phyloP scores from a whole-genome alignment of 2,888 invertebrate species.

The Hesperia comma region DNA sequence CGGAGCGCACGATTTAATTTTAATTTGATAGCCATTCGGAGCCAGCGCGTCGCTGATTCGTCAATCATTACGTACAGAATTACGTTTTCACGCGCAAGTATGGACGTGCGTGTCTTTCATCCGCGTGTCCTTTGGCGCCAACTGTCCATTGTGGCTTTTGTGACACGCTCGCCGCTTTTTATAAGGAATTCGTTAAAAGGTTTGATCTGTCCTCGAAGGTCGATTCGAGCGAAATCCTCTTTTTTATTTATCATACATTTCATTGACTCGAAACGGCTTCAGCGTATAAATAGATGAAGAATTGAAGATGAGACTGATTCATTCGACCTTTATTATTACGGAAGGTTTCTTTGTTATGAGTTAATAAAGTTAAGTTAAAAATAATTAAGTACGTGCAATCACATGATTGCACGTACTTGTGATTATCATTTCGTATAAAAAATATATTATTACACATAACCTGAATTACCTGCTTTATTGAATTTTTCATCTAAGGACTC shows the following conservation, averaged over 20 bases:
- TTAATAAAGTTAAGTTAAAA: no score
- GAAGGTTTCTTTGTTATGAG: neutral
- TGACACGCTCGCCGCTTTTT: constrained; percentile 4
- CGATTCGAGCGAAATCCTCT: neutral
- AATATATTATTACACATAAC: no score
- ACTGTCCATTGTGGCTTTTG: constrained; percentile 19
- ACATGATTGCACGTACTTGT: no score
- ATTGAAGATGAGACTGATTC: neutral
- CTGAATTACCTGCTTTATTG: no score
- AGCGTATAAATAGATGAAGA: constrained; percentile 1
- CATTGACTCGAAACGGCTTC: constrained; percentile 13
- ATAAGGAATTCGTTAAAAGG: constrained; percentile 7
- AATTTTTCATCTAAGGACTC: no score
- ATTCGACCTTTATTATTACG: neutral
- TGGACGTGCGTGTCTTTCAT: constrained; percentile 35
- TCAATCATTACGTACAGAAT: constrained; percentile 51
- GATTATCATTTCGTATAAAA: no score
- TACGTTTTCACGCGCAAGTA: constrained; percentile 38
- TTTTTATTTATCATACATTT: neutral
- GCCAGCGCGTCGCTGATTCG: constrained; percentile 64
- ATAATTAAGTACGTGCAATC: no score
- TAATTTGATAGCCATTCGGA: constrained; percentile 73
- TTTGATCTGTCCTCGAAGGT: neutral
- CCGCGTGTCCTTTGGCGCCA: constrained; percentile 22
- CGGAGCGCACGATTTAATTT: constrained; percentile 69